phyloP scores from a whole-genome alignment of 1,140 invertebrate genomes.

The Ips nitidus region DNA sequence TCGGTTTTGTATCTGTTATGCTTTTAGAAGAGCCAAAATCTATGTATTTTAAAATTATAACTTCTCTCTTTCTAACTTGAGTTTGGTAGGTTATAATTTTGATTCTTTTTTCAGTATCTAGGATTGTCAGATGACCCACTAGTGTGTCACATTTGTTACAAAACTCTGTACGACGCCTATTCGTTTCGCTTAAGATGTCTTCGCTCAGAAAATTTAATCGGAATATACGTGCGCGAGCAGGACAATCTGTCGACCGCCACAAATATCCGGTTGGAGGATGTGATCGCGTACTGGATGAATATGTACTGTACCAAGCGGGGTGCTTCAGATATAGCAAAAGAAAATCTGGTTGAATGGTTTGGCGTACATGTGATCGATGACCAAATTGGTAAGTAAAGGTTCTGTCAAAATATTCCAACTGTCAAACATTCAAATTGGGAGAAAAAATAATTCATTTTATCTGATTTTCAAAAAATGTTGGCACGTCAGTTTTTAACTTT shows the following conservation, averaged over 20 bases:
- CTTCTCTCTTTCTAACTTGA: too few relatives aligned
- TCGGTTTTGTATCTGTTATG: too few relatives aligned
- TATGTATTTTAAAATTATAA: too few relatives aligned
- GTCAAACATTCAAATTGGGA: too few relatives aligned
- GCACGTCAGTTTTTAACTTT: too few relatives aligned
- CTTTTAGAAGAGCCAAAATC: too few relatives aligned
- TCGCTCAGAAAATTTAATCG: conserved; percentile 19
- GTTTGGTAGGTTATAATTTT: too few relatives aligned
- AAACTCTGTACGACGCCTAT: conserved; percentile 7
- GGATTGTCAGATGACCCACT: conserved; percentile 21
- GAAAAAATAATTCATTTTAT: too few relatives aligned
- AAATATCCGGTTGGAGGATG: conserved; percentile 7
- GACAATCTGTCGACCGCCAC: background rate
- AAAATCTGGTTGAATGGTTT: background rate
- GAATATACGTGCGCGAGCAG: conserved; percentile 7
- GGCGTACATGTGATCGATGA: background rate
- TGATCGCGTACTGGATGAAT: conserved; percentile 11
- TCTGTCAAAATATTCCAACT: too few relatives aligned
- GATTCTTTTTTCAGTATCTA: conserved; percentile 16
- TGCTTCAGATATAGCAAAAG: background rate
- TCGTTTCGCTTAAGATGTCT: conserved; percentile 25
- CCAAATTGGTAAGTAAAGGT: too few relatives aligned
- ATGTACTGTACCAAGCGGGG: background rate
- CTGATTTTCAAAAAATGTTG: too few relatives aligned
- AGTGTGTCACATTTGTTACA: conserved; percentile 21